Evolutionary conservation across 2,797 vertebrate genomes (phyloP).

Genomic region (Selene dorsalis): DNA sequence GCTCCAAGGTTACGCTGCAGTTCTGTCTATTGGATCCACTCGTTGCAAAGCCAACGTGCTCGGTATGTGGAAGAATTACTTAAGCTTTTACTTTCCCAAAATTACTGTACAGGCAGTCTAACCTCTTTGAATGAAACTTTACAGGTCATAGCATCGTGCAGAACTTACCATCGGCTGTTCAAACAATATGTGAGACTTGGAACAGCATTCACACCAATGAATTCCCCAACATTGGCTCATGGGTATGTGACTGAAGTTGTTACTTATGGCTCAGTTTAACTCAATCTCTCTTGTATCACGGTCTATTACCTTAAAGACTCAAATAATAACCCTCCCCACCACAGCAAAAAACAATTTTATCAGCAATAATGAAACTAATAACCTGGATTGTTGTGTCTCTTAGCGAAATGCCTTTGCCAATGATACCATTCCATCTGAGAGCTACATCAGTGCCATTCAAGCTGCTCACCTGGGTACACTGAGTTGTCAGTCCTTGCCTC

Average conservation of each 20-base stretch:
- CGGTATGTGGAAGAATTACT: constrained; percentile 80
- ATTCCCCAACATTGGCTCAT: constrained; percentile 98
- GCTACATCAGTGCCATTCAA: constrained; percentile 98
- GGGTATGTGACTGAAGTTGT: constrained; percentile 84
- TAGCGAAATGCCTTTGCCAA: constrained; percentile 99
- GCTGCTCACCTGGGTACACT: constrained; percentile 95
- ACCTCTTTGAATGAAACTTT: constrained; percentile 21
- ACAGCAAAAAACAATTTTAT: background rate
- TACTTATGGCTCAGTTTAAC: background rate
- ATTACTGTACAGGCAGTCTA: background rate
- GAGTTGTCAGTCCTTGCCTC: constrained; percentile 93
- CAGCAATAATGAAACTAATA: constrained; percentile 2
- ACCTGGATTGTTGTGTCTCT: constrained; percentile 15
- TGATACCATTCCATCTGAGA: constrained; percentile 96
- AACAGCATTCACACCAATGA: constrained; percentile 96
- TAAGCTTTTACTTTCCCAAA: background rate
- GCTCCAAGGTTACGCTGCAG: constrained; percentile 93
- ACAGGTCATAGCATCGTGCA: constrained; percentile 92
- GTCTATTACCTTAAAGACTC: background rate
- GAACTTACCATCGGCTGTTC: constrained; percentile 93
- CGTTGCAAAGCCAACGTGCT: constrained; percentile 96
- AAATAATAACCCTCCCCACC: background rate
- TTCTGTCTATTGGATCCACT: constrained; percentile 92
- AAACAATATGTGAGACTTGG: constrained; percentile 95
- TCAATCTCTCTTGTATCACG: background rate